Evolutionary conservation across 2,888 invertebrate species (phyloP).

Genomic region (Xestia c-nigrum): DNA sequence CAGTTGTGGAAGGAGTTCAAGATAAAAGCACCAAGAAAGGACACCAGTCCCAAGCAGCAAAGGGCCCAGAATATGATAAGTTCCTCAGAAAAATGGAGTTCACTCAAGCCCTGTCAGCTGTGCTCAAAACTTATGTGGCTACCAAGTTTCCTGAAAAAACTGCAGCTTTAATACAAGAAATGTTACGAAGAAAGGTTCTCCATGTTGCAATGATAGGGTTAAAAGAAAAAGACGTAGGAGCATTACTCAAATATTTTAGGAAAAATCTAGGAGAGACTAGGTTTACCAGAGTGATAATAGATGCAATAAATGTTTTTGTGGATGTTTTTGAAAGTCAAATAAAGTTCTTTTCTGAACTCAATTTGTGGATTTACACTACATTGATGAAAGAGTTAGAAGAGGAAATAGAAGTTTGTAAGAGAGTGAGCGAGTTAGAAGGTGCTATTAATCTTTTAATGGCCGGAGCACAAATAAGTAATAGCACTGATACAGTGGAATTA

Average conservation of each 20-base stretch:
- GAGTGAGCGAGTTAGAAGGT: slow-evolving; percentile 93
- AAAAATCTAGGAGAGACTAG: slow-evolving; percentile 93
- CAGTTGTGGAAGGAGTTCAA: slow-evolving; percentile 89
- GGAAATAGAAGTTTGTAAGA: slow-evolving; percentile 92
- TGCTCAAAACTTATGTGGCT: slow-evolving; percentile 91
- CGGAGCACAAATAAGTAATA: slow-evolving; percentile 89
- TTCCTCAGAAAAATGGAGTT: slow-evolving; percentile 95
- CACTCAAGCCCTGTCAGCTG: slow-evolving; percentile 94
- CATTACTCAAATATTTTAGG: slow-evolving; percentile 94
- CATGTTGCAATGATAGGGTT: slow-evolving; percentile 94
- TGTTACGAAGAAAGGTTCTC: slow-evolving; percentile 95
- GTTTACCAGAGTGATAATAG: slow-evolving; percentile 94
- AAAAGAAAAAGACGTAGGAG: slow-evolving; percentile 91
- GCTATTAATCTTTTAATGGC: slow-evolving; percentile 92
- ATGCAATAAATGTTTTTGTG: slow-evolving; percentile 93
- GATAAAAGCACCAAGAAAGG: slow-evolving; percentile 74
- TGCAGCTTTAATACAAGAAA: slow-evolving; percentile 95
- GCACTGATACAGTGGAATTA: slow-evolving; percentile 77
- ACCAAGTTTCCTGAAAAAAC: slow-evolving; percentile 94
- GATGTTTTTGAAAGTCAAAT: slow-evolving; percentile 93
- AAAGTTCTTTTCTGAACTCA: slow-evolving; percentile 91
- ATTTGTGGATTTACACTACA: slow-evolving; percentile 91
- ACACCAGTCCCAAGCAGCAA: slow-evolving; percentile 57
- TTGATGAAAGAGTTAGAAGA: slow-evolving; percentile 91
- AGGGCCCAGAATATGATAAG: slow-evolving; percentile 92